Base-by-base conservation (phyloP, 2,797 vertebrate species). In the Peromyscus eremicus region DNA sequence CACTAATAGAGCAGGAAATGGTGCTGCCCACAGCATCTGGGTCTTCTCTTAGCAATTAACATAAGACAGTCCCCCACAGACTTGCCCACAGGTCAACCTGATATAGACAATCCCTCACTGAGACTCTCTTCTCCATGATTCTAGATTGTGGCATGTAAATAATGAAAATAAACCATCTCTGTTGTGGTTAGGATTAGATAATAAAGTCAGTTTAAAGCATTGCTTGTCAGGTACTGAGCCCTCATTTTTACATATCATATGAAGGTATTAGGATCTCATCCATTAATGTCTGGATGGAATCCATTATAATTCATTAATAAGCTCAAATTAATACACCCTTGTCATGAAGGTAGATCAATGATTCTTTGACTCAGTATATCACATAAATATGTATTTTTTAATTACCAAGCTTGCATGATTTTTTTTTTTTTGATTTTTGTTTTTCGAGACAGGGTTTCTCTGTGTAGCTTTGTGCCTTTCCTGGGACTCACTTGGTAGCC, bases 241-340 rank as follows among this genome's bases (percentile, higher is more conserved):
- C 60, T 21, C 43, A 12, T 29, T 5, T 60, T 49, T 37, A 89
- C 25, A 21, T 29, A 60, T 32, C 46, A 55, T 62, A 12, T 57
- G 43, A 75, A 21, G 66, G 8, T 16, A 43, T 17, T 76, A 34
- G 6, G 37, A 81, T 43, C 52, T 32, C 32, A 68, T 77, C 81
- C 80, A 34, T 94, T 62, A 88, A 43, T 0, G 6, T 60, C 73
- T 25, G 8, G 85, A 70, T 66, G 23, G 19, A 62, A 49, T 77
- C 55, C 64, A 62, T 66, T 62, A 76, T 73, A 9, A 57, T 81
- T 94, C 92, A 17, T 92, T 94, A 71, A 80, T 81, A 85, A 80
- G 23, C 27, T 77, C 86, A 89, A 91, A 25, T 76, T 85, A 88
- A 89, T 14, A 49, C 21, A n/a, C 46, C 37, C 27, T 57, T n/a